Evolutionary conservation across 2,888 invertebrate genomes (phyloP).

Genomic region (Ophion obscuratus): DNA sequence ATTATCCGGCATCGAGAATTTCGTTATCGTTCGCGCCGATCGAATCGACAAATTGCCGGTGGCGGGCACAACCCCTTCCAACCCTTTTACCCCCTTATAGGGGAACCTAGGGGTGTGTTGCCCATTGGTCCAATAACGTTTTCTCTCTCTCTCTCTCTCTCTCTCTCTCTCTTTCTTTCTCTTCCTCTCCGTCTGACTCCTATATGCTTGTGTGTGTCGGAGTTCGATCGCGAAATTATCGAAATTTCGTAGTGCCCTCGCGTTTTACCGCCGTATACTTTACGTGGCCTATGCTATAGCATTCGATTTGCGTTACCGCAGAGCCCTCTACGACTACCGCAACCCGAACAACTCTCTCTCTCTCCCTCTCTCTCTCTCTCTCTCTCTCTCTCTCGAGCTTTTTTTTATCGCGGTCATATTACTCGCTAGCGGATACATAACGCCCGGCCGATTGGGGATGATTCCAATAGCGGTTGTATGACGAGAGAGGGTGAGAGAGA

Average conservation of each 20-base stretch:
- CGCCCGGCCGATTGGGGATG: slow-evolving; percentile 55
- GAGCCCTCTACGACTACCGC: slow-evolving; percentile 26
- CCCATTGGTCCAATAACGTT: slow-evolving; percentile 45
- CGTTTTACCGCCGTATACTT: slow-evolving; percentile 64
- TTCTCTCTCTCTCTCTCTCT: slow-evolving; percentile 28
- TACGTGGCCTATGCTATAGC: slow-evolving; percentile 53
- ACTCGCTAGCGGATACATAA: slow-evolving; percentile 41
- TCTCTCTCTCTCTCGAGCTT: not conserved
- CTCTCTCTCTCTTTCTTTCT: not conserved
- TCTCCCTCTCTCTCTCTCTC: slow-evolving; percentile 2
- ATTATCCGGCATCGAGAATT: slow-evolving; percentile 73
- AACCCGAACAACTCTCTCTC: not conserved
- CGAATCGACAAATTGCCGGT: slow-evolving; percentile 75
- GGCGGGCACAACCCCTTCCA: slow-evolving; percentile 56
- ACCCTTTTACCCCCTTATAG: slow-evolving; percentile 36
- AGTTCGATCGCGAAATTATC: slow-evolving; percentile 73
- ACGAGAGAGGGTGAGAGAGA: not conserved
- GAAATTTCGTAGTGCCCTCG: slow-evolving; percentile 69
- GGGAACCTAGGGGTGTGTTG: slow-evolving; percentile 37
- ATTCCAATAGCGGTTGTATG: slow-evolving; percentile 25
- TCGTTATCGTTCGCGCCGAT: slow-evolving; percentile 75
- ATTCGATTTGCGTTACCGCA: slow-evolving; percentile 66
- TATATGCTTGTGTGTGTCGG: slow-evolving; percentile 26
- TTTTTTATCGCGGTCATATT: slow-evolving; percentile 15
- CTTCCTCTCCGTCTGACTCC: not conserved